These are phyloP conservation scores for Muschampia plurimacula DNA, from an alignment of 2,888 invertebrate genomes.

Conservation along the genomic window DNA sequence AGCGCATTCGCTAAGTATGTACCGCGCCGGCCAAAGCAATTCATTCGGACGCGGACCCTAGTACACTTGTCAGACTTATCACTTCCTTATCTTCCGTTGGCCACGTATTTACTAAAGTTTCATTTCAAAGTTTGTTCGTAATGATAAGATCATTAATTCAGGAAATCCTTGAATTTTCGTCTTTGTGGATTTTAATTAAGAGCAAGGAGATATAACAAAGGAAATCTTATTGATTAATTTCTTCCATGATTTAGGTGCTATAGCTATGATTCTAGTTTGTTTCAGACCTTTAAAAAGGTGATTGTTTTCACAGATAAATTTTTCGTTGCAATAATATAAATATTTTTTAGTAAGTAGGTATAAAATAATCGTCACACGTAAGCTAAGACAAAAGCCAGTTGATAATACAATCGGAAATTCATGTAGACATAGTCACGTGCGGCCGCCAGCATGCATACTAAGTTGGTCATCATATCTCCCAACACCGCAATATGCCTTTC, in stretches of 20 bases:
- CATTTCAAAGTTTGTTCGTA: not conserved
- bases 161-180: no score
- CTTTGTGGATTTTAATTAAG: no score
- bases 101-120: not conserved
- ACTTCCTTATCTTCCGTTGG: constrained; percentile 43
- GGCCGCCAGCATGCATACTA: constrained; percentile 30
- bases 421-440: constrained; percentile 29
- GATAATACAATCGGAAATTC: constrained; percentile 24
- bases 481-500: constrained; percentile 2
- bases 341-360: not conserved
- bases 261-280: not conserved
- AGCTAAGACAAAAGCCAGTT: constrained; percentile 19
- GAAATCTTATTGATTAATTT: no score
- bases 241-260: no score
- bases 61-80: constrained; percentile 46
- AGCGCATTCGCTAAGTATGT: constrained; percentile 37
- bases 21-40: constrained; percentile 21
- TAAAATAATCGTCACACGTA: constrained; percentile 11
- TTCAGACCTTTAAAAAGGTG: not conserved
- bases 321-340: not conserved
- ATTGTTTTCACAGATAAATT: not conserved
- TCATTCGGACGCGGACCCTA: constrained; percentile 47
- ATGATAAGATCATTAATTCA: not conserved
- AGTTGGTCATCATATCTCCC: constrained; percentile 22
- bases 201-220: no score